Base-by-base conservation (phyloP, 2,888 invertebrate species). In the Nasonia oneida region DNA sequence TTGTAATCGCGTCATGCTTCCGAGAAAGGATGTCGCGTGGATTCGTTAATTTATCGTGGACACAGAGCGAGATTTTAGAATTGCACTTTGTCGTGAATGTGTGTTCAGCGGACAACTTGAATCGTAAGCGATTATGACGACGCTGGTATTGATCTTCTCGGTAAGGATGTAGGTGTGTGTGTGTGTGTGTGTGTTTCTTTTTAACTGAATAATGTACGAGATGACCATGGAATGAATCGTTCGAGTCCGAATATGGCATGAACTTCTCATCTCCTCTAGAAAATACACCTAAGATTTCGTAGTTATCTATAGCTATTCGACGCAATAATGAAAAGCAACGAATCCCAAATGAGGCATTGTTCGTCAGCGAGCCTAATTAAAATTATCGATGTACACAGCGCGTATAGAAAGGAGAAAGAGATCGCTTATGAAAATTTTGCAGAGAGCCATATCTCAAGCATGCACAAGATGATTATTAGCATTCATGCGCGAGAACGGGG, bases 401-500 rank as follows among this genome's bases (percentile, higher is more conserved):
- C 39, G 39, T 8, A n/a, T 42, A 77, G 33, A 53, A 57, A 61
- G 23, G 67, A 67, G 47, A 67, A 39, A 33, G 50, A 37, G 39
- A 57, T 14, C 37, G 70, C n/a, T 47, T 67, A 39, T 64, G 64
- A 64, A 64, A 29, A 64, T 64, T 64, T 57, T 64, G 70, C 70
- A 76, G 70, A 83, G 70, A 76, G 70, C 18, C 42, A 67, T 82
- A 29, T 47, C n/a, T 75, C 42, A 14, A 39, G 8, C 61, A 12
- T 37, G 23, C 74, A 57, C 57, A 57, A 5, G 57, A 76, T 47
- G 70, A 80, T 80, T 85, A 85, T 85, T 85, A 81, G 53, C 23
- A 70, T 80, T 76, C 57, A 80, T 57, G 57, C 57, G 57, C 57
- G 57, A 57, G 57, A 67, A 18, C 57, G 42, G 23, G 61, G 75